Base-by-base conservation (phyloP, 2,888 invertebrate species). In the Tetropium fuscum region DNA sequence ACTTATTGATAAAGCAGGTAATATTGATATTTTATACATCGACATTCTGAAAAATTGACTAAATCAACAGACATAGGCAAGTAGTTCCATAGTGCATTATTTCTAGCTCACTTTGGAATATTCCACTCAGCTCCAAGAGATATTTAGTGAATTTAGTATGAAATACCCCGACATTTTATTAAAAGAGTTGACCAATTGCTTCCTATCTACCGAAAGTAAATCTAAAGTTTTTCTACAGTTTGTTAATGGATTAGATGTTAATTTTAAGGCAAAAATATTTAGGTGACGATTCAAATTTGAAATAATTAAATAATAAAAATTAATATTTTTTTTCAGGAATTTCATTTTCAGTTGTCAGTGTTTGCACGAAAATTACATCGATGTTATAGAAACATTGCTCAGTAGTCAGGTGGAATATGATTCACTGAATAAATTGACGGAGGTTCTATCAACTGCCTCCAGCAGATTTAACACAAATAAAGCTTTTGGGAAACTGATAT, bases 401-500 rank as follows among this genome's bases (percentile, higher is more conserved):
- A 60, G 54, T 53, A 40, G 51, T 20, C 48, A 59, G 20, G 44
- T 60, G 5, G 63, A 68, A n/a, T 56, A 36, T 38, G 61, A 66
- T 20, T 40, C 64, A 11, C 34, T 69, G 10, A 63, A 51, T 15
- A 68, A 64, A 63, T 45, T 72, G 10, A 41, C 72, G 13, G 65
- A 69, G 51, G 18, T 68, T 16, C 63, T 73, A 68, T 70, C 66
- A 15, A 60, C 58, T 19, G 10, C 53, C 16, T 58, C 61, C 18
- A 57, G 62, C 32, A 63, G 59, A 16, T 70, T 59, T 51, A 22
- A 53, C n/a, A 57, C 25, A 2, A 61, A 69, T 36, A 72, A 72
- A 58, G 11, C 53, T 8, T 72, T 63, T 63, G 73, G 73, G 43
- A 73, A 70, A 54, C 54, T 72, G 15, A 45, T 74, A 20, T 53